phyloP scores from a whole-genome alignment of 2,888 invertebrate genomes.

The Stratiomys singularior region DNA sequence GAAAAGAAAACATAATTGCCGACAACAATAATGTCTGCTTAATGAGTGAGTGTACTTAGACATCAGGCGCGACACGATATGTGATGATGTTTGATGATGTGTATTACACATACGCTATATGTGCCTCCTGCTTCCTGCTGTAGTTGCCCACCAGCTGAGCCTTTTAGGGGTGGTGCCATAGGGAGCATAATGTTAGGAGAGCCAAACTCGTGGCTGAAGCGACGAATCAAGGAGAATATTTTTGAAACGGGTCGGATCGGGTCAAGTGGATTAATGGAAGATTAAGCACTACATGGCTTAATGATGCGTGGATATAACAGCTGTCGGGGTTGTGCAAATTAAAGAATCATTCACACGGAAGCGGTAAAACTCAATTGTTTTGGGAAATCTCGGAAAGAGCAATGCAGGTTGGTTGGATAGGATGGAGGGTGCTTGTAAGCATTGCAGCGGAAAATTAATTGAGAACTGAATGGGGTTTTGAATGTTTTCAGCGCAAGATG shows the following conservation, averaged over 20 bases:
- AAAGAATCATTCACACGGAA: not conserved
- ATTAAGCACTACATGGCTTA: conserved; percentile 12
- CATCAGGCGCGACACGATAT: not conserved
- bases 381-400: no score
- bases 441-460: no score
- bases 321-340: not conserved
- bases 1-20: conserved; percentile 34
- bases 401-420: no score
- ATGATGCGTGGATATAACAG: not conserved
- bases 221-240: not conserved
- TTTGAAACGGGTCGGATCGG: not conserved
- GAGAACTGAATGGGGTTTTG: no score
- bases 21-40: conserved; percentile 23
- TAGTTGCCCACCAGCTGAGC: no score
- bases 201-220: no score
- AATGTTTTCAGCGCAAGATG: no score
- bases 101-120: not conserved
- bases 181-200: no score
- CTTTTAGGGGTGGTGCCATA: no score
- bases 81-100: not conserved
- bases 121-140: no score
- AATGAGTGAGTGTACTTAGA: conserved; percentile 13
- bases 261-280: conserved; percentile 28
- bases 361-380: no score
- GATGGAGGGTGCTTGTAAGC: no score